Conservation (phyloP, 2,113 vertebrate genomes). For the Lophotis ruficrista region DNA sequence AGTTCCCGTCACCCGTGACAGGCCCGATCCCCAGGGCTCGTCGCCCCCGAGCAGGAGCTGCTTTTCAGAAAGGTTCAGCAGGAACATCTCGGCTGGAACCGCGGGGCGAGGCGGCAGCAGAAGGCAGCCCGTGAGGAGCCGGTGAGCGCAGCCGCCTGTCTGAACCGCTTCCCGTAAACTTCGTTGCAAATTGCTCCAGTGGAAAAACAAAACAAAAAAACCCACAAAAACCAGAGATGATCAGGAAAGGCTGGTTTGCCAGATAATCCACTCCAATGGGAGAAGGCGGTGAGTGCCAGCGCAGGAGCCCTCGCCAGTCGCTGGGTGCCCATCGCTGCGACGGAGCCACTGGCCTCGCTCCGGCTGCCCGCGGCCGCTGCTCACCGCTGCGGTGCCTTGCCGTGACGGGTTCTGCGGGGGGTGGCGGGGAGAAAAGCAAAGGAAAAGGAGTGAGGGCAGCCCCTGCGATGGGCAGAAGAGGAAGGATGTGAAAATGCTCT, state of each 20-base stretch:
- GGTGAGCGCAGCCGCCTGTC: neutral
- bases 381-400: neutral
- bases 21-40: neutral
- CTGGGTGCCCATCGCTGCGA: neutral
- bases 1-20: fast-evolving
- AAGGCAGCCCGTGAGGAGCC: neutral
- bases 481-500: neutral
- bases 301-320: neutral
- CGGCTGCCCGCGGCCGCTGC: fast-evolving
- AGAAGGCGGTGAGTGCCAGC: conserved; percentile 41
- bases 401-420: fast-evolving
- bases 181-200: neutral
- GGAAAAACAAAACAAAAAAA: neutral
- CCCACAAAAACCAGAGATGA: neutral
- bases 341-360: fast-evolving
- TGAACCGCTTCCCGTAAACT: neutral
- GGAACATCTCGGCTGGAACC: neutral
- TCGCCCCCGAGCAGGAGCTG: fast-evolving
- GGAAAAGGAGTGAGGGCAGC: neutral
- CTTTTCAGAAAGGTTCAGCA: neutral
- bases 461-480: neutral
- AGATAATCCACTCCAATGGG: conserved; percentile 49
- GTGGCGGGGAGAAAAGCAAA: neutral
- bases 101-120: fast-evolving
- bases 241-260: neutral